Conservation (phyloP, 2,113 vertebrate species). For the Charina bottae region DNA sequence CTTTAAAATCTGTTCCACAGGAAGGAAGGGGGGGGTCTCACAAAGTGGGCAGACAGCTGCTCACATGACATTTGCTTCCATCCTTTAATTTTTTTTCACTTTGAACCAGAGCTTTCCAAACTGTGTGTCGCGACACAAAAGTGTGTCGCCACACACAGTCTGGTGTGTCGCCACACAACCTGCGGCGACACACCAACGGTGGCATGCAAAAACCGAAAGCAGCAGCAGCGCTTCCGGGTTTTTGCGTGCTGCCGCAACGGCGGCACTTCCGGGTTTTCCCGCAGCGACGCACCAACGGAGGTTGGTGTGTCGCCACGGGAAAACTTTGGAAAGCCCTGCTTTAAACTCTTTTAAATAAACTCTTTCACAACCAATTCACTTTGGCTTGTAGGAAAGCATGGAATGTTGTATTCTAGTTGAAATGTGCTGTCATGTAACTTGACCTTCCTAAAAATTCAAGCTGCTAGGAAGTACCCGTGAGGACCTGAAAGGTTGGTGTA, state of each 20-base stretch:
- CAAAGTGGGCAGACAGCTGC: not conserved
- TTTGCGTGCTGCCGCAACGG: too few species aligned
- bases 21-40: not conserved
- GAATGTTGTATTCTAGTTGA: constrained; percentile 3
- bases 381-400: not conserved
- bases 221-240: too few species aligned
- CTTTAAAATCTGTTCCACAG: not conserved
- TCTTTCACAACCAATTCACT: constrained; percentile 50
- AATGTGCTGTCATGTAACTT: not conserved
- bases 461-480: not conserved
- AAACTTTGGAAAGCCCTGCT: too few species aligned
- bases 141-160: too few species aligned
- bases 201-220: too few species aligned
- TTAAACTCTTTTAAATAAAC: constrained; percentile 36
- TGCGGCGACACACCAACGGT: too few species aligned
- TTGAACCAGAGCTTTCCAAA: too few species aligned
- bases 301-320: too few species aligned
- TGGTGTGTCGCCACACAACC: too few species aligned
- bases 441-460: not conserved
- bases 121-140: too few species aligned
- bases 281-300: too few species aligned
- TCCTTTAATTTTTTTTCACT: constrained; percentile 4
- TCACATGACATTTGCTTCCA: not conserved
- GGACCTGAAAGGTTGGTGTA: not conserved
- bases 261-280: too few species aligned